phyloP scores from a whole-genome alignment of 2,888 invertebrate genomes.

The Rotaria macrura region DNA sequence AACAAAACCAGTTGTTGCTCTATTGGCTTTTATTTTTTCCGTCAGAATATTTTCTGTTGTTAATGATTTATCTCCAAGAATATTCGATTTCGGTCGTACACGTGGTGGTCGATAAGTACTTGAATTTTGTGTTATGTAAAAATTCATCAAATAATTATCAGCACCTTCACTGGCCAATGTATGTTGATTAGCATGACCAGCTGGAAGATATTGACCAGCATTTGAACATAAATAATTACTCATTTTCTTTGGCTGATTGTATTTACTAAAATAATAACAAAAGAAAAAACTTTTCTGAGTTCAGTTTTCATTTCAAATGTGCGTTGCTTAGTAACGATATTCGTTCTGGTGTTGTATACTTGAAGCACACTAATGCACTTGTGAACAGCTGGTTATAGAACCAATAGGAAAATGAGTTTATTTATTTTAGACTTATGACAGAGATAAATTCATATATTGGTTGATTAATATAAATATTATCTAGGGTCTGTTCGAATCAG shows the following conservation, averaged over 20 bases:
- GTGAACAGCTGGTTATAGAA: background rate
- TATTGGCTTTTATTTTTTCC: constrained; percentile 5
- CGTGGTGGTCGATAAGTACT: constrained; percentile 43
- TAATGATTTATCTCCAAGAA: constrained; percentile 22
- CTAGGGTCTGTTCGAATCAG: background rate
- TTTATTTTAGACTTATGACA: too few relatives aligned
- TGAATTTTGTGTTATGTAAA: constrained; percentile 46
- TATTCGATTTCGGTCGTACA: constrained; percentile 10
- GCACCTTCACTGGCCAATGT: constrained; percentile 46
- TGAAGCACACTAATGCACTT: background rate
- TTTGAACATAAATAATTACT: background rate
- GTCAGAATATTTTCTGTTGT: constrained; percentile 19
- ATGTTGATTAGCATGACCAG: constrained; percentile 43
- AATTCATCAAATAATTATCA: constrained; percentile 48
- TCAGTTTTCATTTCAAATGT: background rate
- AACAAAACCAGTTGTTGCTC: constrained; percentile 46
- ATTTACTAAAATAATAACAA: background rate
- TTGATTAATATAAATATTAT: background rate
- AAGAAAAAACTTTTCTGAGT: too few relatives aligned
- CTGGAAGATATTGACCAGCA: constrained; percentile 37
- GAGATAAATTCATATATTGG: too few relatives aligned
- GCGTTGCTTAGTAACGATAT: background rate
- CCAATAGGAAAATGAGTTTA: background rate
- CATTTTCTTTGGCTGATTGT: background rate
- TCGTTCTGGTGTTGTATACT: background rate